These are phyloP conservation scores for Hippocampus mohnikei DNA, from an alignment of 2,113 vertebrate species.

Conservation along the genomic window DNA sequence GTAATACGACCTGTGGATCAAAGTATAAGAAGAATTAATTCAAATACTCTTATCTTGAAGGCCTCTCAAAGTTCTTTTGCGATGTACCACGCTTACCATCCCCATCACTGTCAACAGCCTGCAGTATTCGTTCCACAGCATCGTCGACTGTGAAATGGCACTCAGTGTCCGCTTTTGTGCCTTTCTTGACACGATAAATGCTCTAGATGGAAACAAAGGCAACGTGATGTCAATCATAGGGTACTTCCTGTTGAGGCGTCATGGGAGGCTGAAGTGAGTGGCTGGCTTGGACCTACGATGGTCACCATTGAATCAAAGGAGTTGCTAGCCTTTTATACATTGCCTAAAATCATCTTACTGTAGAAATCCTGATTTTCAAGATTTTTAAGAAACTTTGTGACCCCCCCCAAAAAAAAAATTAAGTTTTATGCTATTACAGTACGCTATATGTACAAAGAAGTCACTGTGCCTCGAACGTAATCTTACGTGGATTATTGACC, in stretches of 20 bases:
- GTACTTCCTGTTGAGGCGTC: background rate
- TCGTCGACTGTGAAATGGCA: constrained; percentile 52
- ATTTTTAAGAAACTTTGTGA: background rate
- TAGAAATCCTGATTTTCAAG: background rate
- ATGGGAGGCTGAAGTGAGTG: too few species aligned
- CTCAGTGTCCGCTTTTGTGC: constrained; percentile 31
- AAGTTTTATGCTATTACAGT: background rate
- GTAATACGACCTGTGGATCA: constrained; percentile 60
- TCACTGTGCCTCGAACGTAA: background rate
- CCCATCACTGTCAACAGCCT: constrained; percentile 62
- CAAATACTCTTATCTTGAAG: background rate
- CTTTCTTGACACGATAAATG: constrained; percentile 64
- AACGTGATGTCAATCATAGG: background rate
- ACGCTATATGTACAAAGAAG: too few species aligned
- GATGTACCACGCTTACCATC: constrained; percentile 56
- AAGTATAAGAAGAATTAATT: background rate
- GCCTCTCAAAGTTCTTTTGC: background rate
- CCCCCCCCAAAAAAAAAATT: too few species aligned
- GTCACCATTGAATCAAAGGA: background rate
- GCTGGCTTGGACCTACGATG: too few species aligned
- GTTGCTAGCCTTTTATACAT: background rate
- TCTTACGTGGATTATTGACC: constrained; percentile 67
- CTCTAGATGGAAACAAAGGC: constrained; percentile 38
- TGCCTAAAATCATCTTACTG: background rate
- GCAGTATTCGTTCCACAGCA: constrained; percentile 66